A percentile compares a stretch with the other conserved stretches of the same genome.
These are phyloP conservation scores for Drosophila rufa DNA, from an alignment of 1,140 invertebrate species.

Conservation along the genomic window DNA sequence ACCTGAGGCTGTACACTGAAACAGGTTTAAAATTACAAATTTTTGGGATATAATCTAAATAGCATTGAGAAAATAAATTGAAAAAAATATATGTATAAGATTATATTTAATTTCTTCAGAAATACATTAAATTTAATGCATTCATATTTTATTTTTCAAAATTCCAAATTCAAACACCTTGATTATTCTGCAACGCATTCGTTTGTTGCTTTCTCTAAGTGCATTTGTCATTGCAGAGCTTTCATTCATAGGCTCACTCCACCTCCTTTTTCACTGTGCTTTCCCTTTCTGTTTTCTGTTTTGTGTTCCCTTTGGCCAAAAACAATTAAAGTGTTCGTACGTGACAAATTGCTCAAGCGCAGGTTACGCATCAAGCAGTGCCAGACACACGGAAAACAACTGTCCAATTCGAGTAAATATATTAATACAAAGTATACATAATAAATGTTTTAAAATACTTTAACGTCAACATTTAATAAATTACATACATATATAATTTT, in stretches of 20 bases:
- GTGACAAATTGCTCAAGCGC: constrained; percentile 83
- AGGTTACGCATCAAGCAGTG: constrained; percentile 58
- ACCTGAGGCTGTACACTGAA: constrained; percentile 39
- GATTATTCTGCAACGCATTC: background rate
- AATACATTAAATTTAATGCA: background rate
- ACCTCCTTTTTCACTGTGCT: constrained; percentile 7
- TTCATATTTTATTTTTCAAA: background rate
- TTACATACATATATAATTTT: too few relatives aligned
- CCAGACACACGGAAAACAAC: background rate
- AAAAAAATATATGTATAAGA: too few relatives aligned
- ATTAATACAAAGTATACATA: too few relatives aligned
- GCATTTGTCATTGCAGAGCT: constrained; percentile 8
- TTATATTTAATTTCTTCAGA: background rate
- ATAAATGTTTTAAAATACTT: background rate
- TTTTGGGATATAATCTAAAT: background rate
- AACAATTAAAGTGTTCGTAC: constrained; percentile 82
- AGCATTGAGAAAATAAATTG: background rate
- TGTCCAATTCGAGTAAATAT: background rate
- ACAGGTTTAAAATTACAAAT: background rate
- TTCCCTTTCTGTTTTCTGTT: constrained; percentile 17
- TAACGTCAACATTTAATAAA: background rate
- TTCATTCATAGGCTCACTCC: background rate
- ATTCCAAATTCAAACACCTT: background rate
- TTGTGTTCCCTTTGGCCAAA: constrained; percentile 32
- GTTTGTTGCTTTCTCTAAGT: background rate